Conservation (phyloP, 2,113 vertebrate species). For the Oenanthe melanoleuca region DNA sequence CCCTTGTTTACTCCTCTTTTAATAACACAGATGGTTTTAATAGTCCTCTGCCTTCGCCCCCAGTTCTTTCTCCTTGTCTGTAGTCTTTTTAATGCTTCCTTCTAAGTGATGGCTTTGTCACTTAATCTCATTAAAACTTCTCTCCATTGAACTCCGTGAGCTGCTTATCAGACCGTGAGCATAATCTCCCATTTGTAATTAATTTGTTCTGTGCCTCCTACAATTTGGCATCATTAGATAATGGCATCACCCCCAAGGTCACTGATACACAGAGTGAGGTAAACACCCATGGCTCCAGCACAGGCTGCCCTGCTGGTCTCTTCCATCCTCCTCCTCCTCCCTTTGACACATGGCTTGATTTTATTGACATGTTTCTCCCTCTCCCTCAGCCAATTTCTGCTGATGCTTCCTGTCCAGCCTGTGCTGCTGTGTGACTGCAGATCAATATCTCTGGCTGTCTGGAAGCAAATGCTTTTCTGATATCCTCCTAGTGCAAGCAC, state of each 20-base stretch:
- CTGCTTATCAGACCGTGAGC: conserved; percentile 65
- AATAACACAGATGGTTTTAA: conserved; percentile 63
- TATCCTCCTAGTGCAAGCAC: neutral
- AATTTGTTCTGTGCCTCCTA: conserved; percentile 61
- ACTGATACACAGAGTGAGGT: neutral
- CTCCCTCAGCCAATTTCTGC: neutral
- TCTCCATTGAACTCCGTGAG: conserved; percentile 30
- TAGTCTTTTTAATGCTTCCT: conserved; percentile 50
- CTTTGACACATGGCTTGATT: neutral
- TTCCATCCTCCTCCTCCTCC: neutral
- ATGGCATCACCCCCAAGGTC: conserved; percentile 55
- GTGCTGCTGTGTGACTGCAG: neutral
- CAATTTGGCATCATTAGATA: conserved; percentile 59
- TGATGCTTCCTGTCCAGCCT: neutral
- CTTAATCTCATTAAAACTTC: conserved; percentile 69
- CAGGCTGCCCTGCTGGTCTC: neutral
- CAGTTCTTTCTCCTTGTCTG: conserved; percentile 28
- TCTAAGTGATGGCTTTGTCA: conserved; percentile 50
- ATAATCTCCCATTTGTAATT: conserved; percentile 66
- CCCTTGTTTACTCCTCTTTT: conserved; percentile 46
- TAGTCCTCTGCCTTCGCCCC: conserved; percentile 22
- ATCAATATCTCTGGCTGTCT: neutral
- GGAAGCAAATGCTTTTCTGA: neutral
- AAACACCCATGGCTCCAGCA: neutral
- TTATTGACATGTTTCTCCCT: conserved; percentile 20